Percentiles rank a stretch among this genome's conserved stretches.
These are phyloP conservation scores for Hypselothyrea guttata DNA, from an alignment of 2,888 invertebrate genomes.

Conservation along the genomic window DNA sequence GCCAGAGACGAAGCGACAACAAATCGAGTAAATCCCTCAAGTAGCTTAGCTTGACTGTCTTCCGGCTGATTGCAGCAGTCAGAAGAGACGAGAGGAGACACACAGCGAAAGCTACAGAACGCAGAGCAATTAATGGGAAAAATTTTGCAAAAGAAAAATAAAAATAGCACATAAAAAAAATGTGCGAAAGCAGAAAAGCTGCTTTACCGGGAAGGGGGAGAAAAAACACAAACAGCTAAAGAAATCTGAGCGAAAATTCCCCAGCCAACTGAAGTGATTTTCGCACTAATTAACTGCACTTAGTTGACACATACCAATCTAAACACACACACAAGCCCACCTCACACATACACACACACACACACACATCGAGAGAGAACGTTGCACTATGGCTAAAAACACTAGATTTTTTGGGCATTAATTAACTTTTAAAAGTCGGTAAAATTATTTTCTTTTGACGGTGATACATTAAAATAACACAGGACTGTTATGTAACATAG, in stretches of 20 bases:
- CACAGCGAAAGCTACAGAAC: slow-evolving; percentile 9
- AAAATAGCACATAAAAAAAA: slow-evolving; percentile 13
- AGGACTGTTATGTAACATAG: too few relatives aligned
- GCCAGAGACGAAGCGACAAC: slow-evolving; percentile 48
- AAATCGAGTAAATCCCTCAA: slow-evolving; percentile 61
- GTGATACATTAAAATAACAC: too few relatives aligned
- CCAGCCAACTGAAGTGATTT: slow-evolving; percentile 74
- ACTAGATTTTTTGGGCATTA: too few relatives aligned
- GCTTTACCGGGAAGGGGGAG: slow-evolving; percentile 33
- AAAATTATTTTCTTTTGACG: too few relatives aligned
- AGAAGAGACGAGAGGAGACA: slow-evolving; percentile 2
- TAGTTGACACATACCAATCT: slow-evolving; percentile 76
- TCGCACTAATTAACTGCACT: slow-evolving; percentile 77
- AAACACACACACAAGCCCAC: slow-evolving; percentile 48
- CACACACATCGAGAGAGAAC: too few relatives aligned
- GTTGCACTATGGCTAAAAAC: too few relatives aligned
- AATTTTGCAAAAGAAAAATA: slow-evolving; percentile 60
- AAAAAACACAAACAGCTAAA: slow-evolving; percentile 53
- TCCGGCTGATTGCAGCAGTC: slow-evolving; percentile 30
- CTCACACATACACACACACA: slow-evolving; percentile 1
- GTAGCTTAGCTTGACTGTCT: slow-evolving; percentile 52
- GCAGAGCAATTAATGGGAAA: slow-evolving; percentile 71
- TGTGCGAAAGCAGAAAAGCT: slow-evolving; percentile 2
- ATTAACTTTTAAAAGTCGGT: too few relatives aligned
- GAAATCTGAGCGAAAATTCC: slow-evolving; percentile 64